phyloP scores from a whole-genome alignment of 2,888 invertebrate genomes.

The Ophraella communa region DNA sequence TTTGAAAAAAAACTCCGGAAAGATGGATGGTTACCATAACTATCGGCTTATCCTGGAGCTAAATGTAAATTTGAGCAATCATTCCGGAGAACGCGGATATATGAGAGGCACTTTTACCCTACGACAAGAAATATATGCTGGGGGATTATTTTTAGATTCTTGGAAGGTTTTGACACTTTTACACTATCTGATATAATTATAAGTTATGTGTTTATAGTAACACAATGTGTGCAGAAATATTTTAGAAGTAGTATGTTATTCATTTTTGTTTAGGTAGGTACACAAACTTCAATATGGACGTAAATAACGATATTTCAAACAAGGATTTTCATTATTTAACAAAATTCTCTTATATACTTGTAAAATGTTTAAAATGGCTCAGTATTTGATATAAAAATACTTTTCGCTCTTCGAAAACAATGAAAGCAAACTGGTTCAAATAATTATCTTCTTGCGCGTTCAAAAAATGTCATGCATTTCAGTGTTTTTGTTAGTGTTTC shows the following conservation, averaged over 20 bases:
- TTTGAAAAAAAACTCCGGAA: constrained; percentile 20
- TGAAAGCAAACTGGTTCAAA: not conserved
- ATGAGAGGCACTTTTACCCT: constrained; percentile 5
- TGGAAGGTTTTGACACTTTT: constrained; percentile 9
- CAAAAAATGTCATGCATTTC: not conserved
- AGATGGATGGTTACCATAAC: constrained; percentile 23
- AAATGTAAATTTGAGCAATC: constrained; percentile 28
- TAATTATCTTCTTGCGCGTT: not conserved
- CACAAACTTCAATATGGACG: not conserved
- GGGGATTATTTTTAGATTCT: constrained; percentile 15
- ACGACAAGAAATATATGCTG: constrained; percentile 24
- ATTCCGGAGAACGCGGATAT: constrained; percentile 18
- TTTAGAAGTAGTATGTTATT: not conserved
- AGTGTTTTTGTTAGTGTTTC: not conserved
- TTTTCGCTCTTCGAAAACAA: not conserved
- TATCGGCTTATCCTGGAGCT: constrained; percentile 26
- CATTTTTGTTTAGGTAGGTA: not conserved
- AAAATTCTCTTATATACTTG: too few relatives aligned
- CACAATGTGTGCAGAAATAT: not conserved
- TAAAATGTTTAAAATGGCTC: too few relatives aligned
- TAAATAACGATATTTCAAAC: too few relatives aligned
- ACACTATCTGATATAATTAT: constrained; percentile 4
- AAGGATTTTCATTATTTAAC: too few relatives aligned
- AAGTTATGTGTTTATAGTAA: not conserved
- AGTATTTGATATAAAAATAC: too few relatives aligned